Conservation (phyloP, 2,888 invertebrate species). For the Chalcis sispes region DNA sequence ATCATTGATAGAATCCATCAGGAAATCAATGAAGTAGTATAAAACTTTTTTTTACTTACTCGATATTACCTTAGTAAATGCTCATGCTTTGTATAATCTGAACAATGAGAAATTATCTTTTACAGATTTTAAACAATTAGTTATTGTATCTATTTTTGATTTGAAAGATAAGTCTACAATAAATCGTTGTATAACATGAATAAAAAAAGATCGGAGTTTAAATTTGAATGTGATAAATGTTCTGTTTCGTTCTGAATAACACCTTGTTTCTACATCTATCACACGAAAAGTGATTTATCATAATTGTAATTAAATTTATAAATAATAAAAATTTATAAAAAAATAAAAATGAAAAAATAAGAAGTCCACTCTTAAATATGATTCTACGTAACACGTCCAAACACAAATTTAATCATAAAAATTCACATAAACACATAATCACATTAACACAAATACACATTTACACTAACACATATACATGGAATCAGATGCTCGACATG, state of each 20-base stretch:
- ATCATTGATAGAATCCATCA: too few relatives aligned
- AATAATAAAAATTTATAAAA: too few relatives aligned
- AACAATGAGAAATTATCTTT: slow-evolving; percentile 18
- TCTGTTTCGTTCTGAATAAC: slow-evolving; percentile 18
- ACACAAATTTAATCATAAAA: too few relatives aligned
- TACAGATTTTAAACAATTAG: background rate
- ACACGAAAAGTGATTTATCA: slow-evolving; percentile 15
- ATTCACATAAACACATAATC: too few relatives aligned
- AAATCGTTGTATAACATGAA: slow-evolving; percentile 10
- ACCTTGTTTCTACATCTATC: slow-evolving; percentile 20
- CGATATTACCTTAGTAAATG: background rate
- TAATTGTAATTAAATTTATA: slow-evolving; percentile 16
- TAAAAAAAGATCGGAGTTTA: slow-evolving; percentile 17
- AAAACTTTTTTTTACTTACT: slow-evolving; percentile 25
- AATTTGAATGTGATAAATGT: slow-evolving; percentile 23
- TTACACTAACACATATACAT: too few relatives aligned
- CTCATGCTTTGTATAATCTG: too few relatives aligned
- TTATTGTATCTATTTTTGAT: background rate
- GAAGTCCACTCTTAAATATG: too few relatives aligned
- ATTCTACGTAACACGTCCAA: too few relatives aligned
- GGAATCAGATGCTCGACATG: too few relatives aligned
- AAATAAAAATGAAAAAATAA: too few relatives aligned
- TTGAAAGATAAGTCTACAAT: slow-evolving; percentile 11
- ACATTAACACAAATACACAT: too few relatives aligned
- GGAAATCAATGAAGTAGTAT: too few relatives aligned